Evolutionary conservation across 2,888 invertebrate genomes (phyloP).

Genomic region (Andricus quercusramuli): DNA sequence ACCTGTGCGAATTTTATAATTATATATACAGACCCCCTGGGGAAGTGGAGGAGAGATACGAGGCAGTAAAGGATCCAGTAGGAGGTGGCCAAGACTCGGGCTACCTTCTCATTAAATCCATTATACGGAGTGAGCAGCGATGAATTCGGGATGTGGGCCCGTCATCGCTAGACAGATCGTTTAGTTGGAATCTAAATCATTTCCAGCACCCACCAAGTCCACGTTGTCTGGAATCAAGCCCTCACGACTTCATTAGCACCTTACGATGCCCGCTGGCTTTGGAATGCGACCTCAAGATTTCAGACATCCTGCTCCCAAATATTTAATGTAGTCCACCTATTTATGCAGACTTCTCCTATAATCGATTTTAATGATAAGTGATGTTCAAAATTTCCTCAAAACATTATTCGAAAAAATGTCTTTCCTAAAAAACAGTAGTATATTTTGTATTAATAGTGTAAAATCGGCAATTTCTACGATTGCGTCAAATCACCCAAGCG

Average conservation of each 20-base stretch:
- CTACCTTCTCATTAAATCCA: conserved; percentile 73
- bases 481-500: too few relatives aligned
- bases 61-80: conserved; percentile 33
- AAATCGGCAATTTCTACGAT: too few relatives aligned
- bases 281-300: conserved; percentile 64
- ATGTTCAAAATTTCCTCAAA: neutral
- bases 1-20: conserved; percentile 4
- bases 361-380: neutral
- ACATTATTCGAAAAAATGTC: too few relatives aligned
- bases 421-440: too few relatives aligned
- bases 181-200: conserved; percentile 72
- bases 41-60: conserved; percentile 22
- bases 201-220: conserved; percentile 48
- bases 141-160: conserved; percentile 53
- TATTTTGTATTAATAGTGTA: too few relatives aligned
- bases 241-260: conserved; percentile 71
- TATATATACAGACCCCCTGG: conserved; percentile 19
- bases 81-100: conserved; percentile 46
- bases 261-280: conserved; percentile 58
- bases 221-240: conserved; percentile 53
- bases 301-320: conserved; percentile 38
- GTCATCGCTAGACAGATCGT: conserved; percentile 64
- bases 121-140: conserved; percentile 67
- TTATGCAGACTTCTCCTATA: conserved; percentile 1
- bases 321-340: conserved; percentile 38